Evolutionary conservation across 2,888 invertebrate genomes (phyloP).

Genomic region (Barypeithes pellucidus): DNA sequence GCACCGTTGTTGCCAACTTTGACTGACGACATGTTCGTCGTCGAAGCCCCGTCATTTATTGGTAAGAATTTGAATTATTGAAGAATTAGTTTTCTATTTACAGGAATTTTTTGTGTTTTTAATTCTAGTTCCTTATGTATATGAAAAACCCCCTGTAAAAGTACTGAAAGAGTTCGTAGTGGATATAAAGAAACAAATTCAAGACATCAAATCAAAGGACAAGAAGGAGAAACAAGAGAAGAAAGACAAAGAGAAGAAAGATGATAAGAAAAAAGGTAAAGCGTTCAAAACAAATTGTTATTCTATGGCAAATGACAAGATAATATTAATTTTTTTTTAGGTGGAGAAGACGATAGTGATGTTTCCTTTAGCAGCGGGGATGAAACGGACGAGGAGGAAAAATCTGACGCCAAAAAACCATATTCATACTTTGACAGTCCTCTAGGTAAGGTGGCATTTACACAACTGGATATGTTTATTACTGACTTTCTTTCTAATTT

Average conservation of each 20-base stretch:
- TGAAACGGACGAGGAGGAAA: slow-evolving; percentile 60
- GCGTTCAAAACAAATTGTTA: slow-evolving; percentile 54
- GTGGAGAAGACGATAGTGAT: slow-evolving; percentile 50
- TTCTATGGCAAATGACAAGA: too few species aligned
- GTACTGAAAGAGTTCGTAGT: slow-evolving; percentile 83
- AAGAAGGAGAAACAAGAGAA: slow-evolving; percentile 65
- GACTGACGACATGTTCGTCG: slow-evolving; percentile 93
- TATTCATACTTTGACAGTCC: slow-evolving; percentile 88
- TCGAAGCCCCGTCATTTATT: slow-evolving; percentile 94
- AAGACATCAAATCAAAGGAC: slow-evolving; percentile 63
- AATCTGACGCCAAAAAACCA: slow-evolving; percentile 70
- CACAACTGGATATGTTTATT: too few species aligned
- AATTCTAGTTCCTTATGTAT: slow-evolving; percentile 85
- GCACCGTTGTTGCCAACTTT: slow-evolving; percentile 83
- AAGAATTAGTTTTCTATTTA: neutral
- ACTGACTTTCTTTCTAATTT: neutral
- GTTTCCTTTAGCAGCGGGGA: slow-evolving; percentile 52
- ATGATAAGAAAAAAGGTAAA: slow-evolving; percentile 67
- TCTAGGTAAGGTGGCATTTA: slow-evolving; percentile 77
- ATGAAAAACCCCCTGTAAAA: slow-evolving; percentile 89
- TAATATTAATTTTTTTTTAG: slow-evolving; percentile 35
- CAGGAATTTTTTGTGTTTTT: neutral
- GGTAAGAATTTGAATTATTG: slow-evolving; percentile 32
- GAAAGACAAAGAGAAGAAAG: slow-evolving; percentile 61
- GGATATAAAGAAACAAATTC: slow-evolving; percentile 68